phyloP scores from a whole-genome alignment of 2,113 vertebrate genomes.

The Pavo muticus region DNA sequence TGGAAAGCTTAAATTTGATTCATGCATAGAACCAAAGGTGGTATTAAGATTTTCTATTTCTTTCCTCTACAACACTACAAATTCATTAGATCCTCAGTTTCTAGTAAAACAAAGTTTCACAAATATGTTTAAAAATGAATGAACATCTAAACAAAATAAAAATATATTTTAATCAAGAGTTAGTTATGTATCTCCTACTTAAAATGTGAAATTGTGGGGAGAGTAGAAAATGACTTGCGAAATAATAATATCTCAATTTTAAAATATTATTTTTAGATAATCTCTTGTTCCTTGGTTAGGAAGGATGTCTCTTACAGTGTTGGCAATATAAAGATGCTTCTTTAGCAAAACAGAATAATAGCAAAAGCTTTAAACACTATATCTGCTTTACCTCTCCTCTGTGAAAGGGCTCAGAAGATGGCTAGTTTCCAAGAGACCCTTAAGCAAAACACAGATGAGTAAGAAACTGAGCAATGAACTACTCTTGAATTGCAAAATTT shows the following conservation, averaged over 20 bases:
- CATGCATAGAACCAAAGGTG: background rate
- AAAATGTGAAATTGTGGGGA: background rate
- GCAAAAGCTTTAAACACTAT: background rate
- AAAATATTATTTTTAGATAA: background rate
- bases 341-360: background rate
- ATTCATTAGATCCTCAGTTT: background rate
- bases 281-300: background rate
- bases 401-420: background rate
- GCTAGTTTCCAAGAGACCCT: constrained; percentile 22
- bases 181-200: background rate
- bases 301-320: background rate
- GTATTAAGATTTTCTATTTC: background rate
- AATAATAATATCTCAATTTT: background rate
- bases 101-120: background rate
- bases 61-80: background rate
- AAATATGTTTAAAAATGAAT: background rate
- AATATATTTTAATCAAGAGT: background rate
- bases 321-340: background rate
- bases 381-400: background rate
- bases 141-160: background rate
- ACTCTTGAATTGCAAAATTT: background rate
- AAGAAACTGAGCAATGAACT: background rate
- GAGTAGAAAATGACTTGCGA: background rate
- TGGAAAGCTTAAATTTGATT: background rate
- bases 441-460: background rate